Conservation (phyloP, 2,113 vertebrate species). For the human region DNA sequence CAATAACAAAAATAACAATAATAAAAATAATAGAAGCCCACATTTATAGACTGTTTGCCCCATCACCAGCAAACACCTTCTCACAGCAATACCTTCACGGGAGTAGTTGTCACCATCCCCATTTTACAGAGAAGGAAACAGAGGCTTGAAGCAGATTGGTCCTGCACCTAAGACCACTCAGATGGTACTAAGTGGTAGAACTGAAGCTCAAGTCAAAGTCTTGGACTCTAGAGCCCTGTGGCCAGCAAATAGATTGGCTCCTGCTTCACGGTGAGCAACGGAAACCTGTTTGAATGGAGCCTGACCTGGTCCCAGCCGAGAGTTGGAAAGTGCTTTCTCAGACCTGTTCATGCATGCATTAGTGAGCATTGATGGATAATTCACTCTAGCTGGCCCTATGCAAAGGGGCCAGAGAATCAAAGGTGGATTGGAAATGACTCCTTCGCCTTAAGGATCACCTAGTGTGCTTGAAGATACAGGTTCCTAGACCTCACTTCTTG, state of each 20-base stretch:
- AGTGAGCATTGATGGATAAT: not conserved
- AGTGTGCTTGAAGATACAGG: not conserved
- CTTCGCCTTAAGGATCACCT: not conserved
- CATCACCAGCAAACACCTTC: not conserved
- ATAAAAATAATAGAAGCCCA: not conserved
- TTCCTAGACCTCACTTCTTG: not conserved
- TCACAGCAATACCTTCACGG: not conserved
- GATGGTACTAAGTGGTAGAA: not conserved
- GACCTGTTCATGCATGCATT: not conserved
- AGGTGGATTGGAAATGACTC: not conserved
- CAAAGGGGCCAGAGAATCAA: not conserved
- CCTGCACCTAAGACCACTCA: not conserved
- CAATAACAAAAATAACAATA: not conserved
- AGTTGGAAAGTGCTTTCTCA: not conserved
- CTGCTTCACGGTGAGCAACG: not conserved
- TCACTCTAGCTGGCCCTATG: not conserved
- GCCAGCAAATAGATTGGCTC: not conserved
- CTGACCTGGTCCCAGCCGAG: not conserved
- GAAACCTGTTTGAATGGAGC: not conserved
- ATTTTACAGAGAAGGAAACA: not conserved
- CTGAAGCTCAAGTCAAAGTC: not conserved
- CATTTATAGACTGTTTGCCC: not conserved
- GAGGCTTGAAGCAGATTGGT: not conserved
- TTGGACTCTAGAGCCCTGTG: not conserved
- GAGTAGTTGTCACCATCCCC: not conserved